Base-by-base conservation (phyloP, 2,888 invertebrate genomes). In the Gasteruption jaculator region DNA sequence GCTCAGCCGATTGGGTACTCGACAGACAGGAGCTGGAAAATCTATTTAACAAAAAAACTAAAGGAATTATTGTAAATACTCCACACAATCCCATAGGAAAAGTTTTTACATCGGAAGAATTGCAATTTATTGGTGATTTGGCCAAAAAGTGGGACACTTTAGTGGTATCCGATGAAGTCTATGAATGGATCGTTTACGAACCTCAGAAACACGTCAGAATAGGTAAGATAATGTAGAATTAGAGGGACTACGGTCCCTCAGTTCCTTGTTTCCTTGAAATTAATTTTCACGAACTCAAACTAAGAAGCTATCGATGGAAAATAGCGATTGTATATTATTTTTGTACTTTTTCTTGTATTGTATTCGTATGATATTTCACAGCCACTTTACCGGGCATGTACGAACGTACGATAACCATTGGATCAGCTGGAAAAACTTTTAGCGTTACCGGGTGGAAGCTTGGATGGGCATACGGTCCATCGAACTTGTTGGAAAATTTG, bases 11-110 rank as follows among this genome's bases (percentile, higher is more conserved):
- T 69, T 97, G 94, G 91, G 81, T 83, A 2, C 74, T 97, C 10
- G 92, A 99, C 66, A 81, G 82, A 41, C 72, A 78, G 5, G 92
- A 95, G 65, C 71, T 99, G 20, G 80, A 80, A 41, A 76, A 78
- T 0, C 74, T 91, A 6, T 96, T 99, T 71, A 93, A 80, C 55
- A 63, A 74, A 2, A 90, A 87, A 66, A 99, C 99, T 0, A 99
- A 99, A 76, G 83, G 89, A 71, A 83, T 99, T 2, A 86, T 99
- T 39, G 57, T 97, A n/a, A 99, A 97, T 72, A 96, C 95, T 1
- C 99, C 99, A 0, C 91, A 99, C 71, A 99, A 99, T 73, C 99
- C 99, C 0, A 71, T 93, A 1, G 99, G 99, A 30, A 99, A 99
- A 74, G 89, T 94, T 15, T 87, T 85, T 61, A 79, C 77, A 0